Evolutionary conservation across 1,140 invertebrate species (phyloP).

Genomic region (Formica selysi): DNA sequence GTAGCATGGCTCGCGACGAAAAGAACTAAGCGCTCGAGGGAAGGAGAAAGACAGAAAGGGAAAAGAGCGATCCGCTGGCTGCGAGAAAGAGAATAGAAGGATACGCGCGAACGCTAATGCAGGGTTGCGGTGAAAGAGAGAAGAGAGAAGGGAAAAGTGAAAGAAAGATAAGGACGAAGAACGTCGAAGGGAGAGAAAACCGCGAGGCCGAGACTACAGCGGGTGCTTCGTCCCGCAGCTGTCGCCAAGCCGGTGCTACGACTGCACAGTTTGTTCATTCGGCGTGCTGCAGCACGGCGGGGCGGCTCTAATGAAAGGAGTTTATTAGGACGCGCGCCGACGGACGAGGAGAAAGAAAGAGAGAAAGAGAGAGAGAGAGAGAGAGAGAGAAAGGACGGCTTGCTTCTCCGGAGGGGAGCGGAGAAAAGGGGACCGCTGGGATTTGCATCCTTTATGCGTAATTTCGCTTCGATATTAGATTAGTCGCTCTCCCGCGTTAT

Average conservation of each 20-base stretch:
- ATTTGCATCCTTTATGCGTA: constrained; percentile 81
- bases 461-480: constrained; percentile 80
- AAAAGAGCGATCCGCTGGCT: not conserved
- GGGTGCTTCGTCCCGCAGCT: constrained; percentile 68
- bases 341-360: constrained; percentile 43
- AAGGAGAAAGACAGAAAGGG: not conserved
- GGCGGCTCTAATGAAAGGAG: constrained; percentile 75
- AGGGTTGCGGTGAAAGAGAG: not conserved
- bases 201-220: constrained; percentile 61
- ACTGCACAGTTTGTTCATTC: constrained; percentile 76
- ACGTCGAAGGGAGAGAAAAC: constrained; percentile 60
- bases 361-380: not conserved
- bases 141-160: not conserved
- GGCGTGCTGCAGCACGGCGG: constrained; percentile 46
- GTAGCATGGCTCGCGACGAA: not conserved
- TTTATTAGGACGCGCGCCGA: constrained; percentile 74
- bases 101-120: not conserved
- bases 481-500: constrained; percentile 73
- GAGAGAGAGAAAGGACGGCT: constrained; percentile 9
- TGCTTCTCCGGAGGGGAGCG: constrained; percentile 26
- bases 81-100: constrained; percentile 3
- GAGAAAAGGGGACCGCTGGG: constrained; percentile 52
- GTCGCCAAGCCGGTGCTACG: constrained; percentile 73
- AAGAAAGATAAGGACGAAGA: not conserved
- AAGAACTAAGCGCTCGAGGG: constrained; percentile 24